Base-by-base conservation (phyloP, 2,888 invertebrate species). In the Pristionchus arcanus region DNA sequence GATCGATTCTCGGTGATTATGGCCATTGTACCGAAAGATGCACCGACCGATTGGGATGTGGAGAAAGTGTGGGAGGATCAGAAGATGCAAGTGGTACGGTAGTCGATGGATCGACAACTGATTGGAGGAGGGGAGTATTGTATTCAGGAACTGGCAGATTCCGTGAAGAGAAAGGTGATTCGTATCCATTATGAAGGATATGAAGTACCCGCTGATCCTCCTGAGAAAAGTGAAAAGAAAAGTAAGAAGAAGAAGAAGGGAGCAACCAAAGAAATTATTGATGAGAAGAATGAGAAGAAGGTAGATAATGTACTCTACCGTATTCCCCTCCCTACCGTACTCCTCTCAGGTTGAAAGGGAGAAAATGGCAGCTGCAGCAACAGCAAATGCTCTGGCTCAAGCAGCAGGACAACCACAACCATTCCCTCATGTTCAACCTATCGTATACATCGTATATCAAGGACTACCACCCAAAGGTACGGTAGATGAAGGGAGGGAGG, bases 1-100 rank as follows among this genome's bases (percentile, higher is more conserved):
- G 87, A 88, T 74, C 71, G 87, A 53, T 74, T 88, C 87, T 74
- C 87, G 16, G 74, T 88, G 15, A 88, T 88, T 31, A 88, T 88
- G 87, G 87, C 87, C 9, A 53, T 55, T 31, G 34, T 88, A 11
- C 87, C 89, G 0, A 53, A 53, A 21, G 55, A 74, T 55, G 74
- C 55, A 11, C 71, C 87, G 74, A n/a, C 37, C 42, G 71, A 59
- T 34, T 53, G 34, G 42, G 74, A 74, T n/a, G 74, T 88, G 1
- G 87, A 74, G 55, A 71, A 88, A 31, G 34, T 88, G 7, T 88
- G 87, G 87, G 74, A 88, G 11, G 68, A 68, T 42, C 87, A 66
- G 68, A 63, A 87, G 87, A 53, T 49, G 37, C 66, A 68, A 68
- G 87, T 68, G 87, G 87, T 87, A 87, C 42, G 87, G 87, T 87